phyloP scores from a whole-genome alignment of 2,888 invertebrate species.

The Cataglyphis altisquamis region DNA sequence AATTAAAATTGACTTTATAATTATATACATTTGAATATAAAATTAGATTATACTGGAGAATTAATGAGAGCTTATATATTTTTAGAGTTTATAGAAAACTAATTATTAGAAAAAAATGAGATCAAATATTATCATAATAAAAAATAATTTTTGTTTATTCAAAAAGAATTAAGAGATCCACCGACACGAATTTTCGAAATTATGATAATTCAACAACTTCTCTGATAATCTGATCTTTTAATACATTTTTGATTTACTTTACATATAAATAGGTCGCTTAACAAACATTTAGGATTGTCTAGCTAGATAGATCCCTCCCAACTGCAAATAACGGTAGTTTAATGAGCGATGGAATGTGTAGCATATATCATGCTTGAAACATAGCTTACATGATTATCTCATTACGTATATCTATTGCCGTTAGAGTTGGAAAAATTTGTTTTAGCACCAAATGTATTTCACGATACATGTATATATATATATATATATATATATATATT shows the following conservation, averaged over 20 bases:
- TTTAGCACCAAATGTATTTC: constrained; percentile 59
- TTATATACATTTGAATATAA: not conserved
- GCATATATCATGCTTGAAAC: constrained; percentile 24
- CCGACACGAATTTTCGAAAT: not conserved
- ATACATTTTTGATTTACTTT: constrained; percentile 63
- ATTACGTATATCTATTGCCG: constrained; percentile 49
- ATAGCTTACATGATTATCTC: not conserved
- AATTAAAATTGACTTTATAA: not conserved
- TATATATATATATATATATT: not conserved
- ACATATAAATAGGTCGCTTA: constrained; percentile 66
- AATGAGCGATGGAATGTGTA: constrained; percentile 42
- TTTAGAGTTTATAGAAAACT: not conserved
- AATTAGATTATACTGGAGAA: not conserved
- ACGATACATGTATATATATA: constrained; percentile 32
- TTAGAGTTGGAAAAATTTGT: constrained; percentile 54
- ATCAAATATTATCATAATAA: not conserved
- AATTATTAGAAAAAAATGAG: not conserved
- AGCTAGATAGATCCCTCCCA: constrained; percentile 74
- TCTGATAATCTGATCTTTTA: constrained; percentile 2
- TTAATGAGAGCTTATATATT: not conserved
- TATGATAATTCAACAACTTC: not conserved
- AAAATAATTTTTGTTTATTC: not conserved
- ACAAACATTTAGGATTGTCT: constrained; percentile 78
- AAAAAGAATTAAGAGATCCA: constrained; percentile 7
- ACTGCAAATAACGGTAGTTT: constrained; percentile 39